Percentiles rank a stretch among this genome's conserved stretches.
Evolutionary conservation across 1,140 invertebrate genomes (phyloP).

Genomic region (Marisa cornuarietis): DNA sequence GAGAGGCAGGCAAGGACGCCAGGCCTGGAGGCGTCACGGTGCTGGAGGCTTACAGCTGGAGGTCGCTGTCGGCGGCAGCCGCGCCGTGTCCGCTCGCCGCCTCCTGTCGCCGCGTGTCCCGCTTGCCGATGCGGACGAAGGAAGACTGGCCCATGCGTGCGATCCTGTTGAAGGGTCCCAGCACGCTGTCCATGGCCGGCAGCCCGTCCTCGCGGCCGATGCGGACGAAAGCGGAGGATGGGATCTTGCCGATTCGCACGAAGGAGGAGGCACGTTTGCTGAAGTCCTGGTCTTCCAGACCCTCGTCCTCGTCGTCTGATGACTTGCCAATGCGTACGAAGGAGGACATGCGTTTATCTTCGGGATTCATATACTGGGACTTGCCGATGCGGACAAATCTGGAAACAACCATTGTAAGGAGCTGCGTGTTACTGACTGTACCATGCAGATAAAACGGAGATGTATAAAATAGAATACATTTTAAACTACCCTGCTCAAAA

Average conservation of each 20-base stretch:
- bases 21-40: not conserved
- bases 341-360: conserved; percentile 10
- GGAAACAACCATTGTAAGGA: not conserved
- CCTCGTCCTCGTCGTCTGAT: conserved; percentile 1
- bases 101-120: not conserved
- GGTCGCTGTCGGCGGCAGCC: not conserved
- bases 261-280: conserved; percentile 27
- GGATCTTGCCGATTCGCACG: conserved; percentile 42
- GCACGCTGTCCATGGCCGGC: not conserved
- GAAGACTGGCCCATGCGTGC: conserved; percentile 29
- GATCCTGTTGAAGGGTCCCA: conserved; percentile 19
- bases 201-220: conserved; percentile 25
- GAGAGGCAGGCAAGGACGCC: not conserved
- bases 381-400: conserved; percentile 35
- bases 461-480: too few species aligned
- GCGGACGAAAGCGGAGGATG: conserved; percentile 36
- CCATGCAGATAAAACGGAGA: too few species aligned
- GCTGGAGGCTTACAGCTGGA: not conserved
- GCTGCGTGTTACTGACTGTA: too few species aligned
- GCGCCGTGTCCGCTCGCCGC: too few species aligned
- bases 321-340: conserved; percentile 29
- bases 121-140: conserved; percentile 41
- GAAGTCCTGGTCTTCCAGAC: not conserved
- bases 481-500: too few species aligned
- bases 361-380: not conserved